Evolutionary conservation across 23 tunicate species (phyloP).

Genomic region (Aplidium turbinatum): DNA sequence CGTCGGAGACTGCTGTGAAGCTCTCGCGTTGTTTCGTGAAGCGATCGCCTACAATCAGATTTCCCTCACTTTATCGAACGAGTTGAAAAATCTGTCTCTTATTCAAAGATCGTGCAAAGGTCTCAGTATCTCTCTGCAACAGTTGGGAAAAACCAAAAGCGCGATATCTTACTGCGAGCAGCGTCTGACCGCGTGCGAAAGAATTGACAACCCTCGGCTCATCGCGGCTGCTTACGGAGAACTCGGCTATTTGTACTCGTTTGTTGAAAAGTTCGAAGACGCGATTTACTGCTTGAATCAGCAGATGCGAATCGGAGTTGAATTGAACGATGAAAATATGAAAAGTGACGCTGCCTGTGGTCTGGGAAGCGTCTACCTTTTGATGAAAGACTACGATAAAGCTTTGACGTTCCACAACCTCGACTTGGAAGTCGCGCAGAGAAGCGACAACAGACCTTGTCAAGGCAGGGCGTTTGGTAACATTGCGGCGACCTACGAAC

Average conservation of each 20-base stretch:
- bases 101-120: slow-evolving; percentile 46
- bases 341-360: slow-evolving; percentile 79
- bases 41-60: slow-evolving; percentile 28
- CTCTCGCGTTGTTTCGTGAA: slow-evolving; percentile 36
- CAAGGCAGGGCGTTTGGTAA: slow-evolving; percentile 89
- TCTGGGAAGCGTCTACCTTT: slow-evolving; percentile 57
- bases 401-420: slow-evolving; percentile 70
- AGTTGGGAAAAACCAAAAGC: slow-evolving; percentile 9
- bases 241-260: slow-evolving; percentile 51
- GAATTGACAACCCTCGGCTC: background rate
- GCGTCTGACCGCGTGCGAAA: slow-evolving; percentile 29
- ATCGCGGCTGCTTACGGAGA: slow-evolving; percentile 66
- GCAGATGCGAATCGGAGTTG: slow-evolving; percentile 64
- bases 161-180: slow-evolving; percentile 34
- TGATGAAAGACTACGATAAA: slow-evolving; percentile 53
- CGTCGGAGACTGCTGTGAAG: slow-evolving; percentile 64
- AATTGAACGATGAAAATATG: slow-evolving; percentile 25
- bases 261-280: slow-evolving; percentile 17
- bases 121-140: slow-evolving; percentile 19
- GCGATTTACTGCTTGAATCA: slow-evolving; percentile 44
- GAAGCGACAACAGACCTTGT: slow-evolving; percentile 63
- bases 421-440: slow-evolving; percentile 70
- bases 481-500: slow-evolving; percentile 65
- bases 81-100: slow-evolving; percentile 19
- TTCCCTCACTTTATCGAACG: slow-evolving; percentile 21